These are phyloP conservation scores for Coregonus sp. DNA, from an alignment of 2,797 vertebrate species.

Conservation along the genomic window DNA sequence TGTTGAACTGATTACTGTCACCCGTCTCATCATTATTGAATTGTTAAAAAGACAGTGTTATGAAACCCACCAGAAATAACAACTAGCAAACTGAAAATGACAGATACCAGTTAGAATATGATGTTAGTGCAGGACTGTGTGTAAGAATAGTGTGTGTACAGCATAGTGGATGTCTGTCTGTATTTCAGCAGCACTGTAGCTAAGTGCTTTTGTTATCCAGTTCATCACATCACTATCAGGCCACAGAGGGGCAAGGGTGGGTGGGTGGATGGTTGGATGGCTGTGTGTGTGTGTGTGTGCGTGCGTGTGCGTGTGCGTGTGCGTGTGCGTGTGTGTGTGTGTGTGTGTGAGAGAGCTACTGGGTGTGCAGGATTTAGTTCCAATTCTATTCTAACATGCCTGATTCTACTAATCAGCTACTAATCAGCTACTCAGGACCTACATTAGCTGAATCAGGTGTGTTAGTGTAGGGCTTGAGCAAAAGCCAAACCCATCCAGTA, in stretches of 20 bases:
- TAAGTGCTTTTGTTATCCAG: conserved; percentile 15
- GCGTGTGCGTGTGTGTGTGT: background rate
- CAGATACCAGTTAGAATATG: conserved; percentile 45
- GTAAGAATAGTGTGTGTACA: background rate
- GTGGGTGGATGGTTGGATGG: background rate
- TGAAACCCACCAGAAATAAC: too few relatives aligned
- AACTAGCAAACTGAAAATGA: background rate
- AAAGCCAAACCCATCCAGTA: background rate
- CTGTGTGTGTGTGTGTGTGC: background rate
- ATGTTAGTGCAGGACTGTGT: conserved; percentile 30
- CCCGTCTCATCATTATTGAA: too few relatives aligned
- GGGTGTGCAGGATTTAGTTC: background rate
- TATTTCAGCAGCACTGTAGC: background rate
- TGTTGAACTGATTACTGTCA: too few relatives aligned
- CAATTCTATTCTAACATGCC: background rate
- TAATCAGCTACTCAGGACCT: background rate
- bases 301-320: background rate
- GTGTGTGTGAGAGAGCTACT: background rate
- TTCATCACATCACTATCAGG: background rate
- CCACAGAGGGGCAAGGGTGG: background rate
- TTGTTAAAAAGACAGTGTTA: too few relatives aligned
- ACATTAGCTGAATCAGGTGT: background rate
- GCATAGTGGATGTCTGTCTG: background rate
- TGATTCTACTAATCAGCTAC: background rate
- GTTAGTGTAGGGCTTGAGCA: background rate